These are phyloP conservation scores for Koerneria pararmatus DNA, from an alignment of 2,888 invertebrate species.

Conservation along the genomic window DNA sequence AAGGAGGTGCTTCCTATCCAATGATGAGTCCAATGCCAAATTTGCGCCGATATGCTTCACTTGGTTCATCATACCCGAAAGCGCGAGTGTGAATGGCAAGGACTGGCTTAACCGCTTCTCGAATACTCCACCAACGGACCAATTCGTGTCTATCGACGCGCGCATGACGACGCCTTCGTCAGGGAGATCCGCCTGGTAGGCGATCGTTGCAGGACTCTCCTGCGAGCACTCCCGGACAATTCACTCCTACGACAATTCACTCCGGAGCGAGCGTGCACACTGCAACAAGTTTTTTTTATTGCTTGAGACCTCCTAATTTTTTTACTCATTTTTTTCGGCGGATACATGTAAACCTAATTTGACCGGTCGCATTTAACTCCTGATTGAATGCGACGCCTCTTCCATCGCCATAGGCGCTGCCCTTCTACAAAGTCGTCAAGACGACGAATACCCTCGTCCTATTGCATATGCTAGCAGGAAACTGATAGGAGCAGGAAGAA, in stretches of 20 bases:
- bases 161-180: constrained; percentile 88
- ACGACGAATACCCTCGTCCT: constrained; percentile 6
- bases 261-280: too few species aligned
- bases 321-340: too few species aligned
- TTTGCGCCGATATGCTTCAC: constrained; percentile 75
- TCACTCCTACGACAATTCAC: too few species aligned
- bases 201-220: constrained; percentile 74
- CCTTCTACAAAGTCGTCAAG: constrained; percentile 28
- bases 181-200: constrained; percentile 87
- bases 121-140: constrained; percentile 83
- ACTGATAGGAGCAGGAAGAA: constrained; percentile 22
- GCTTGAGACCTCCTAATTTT: constrained; percentile 20
- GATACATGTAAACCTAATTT: too few species aligned
- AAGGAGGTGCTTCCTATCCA: constrained; percentile 65
- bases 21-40: constrained; percentile 91
- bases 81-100: constrained; percentile 84
- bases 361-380: too few species aligned
- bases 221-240: too few species aligned
- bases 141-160: constrained; percentile 78
- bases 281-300: too few species aligned
- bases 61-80: constrained; percentile 88
- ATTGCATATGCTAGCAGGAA: constrained; percentile 27
- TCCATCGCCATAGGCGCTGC: constrained; percentile 27
- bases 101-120: constrained; percentile 84
- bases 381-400: constrained; percentile 30